A percentile compares a stretch with the other conserved stretches of the same genome.
These are phyloP conservation scores for Chaitophorus viminalis DNA, from an alignment of 2,888 invertebrate genomes.

Conservation along the genomic window DNA sequence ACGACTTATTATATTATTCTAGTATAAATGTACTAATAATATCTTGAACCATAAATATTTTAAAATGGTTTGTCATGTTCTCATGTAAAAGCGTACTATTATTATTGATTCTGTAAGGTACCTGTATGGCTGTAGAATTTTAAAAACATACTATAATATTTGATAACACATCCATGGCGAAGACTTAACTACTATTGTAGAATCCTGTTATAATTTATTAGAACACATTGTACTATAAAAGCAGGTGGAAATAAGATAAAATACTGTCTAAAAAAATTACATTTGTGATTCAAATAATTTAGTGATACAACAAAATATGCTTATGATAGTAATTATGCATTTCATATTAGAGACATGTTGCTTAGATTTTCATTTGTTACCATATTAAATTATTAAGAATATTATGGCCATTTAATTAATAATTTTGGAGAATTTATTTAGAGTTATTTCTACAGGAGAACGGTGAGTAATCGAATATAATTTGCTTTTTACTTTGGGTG, in stretches of 20 bases:
- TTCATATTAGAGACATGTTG: background rate
- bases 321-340: background rate
- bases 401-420: too few relatives aligned
- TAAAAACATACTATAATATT: background rate
- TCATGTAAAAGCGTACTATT: background rate
- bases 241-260: background rate
- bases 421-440: too few relatives aligned
- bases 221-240: background rate
- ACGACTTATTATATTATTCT: background rate
- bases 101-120: background rate
- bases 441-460: too few relatives aligned
- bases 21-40: background rate
- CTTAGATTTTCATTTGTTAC: too few relatives aligned
- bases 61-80: background rate
- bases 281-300: background rate
- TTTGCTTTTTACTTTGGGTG: too few relatives aligned
- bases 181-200: background rate
- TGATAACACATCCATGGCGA: background rate
- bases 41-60: background rate
- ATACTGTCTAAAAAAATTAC: background rate
- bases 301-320: background rate
- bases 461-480: too few relatives aligned
- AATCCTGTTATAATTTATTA: background rate
- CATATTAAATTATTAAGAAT: too few relatives aligned
- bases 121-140: background rate